Conservation (phyloP, 1,140 invertebrate genomes). For the Nilaparvata lugens region DNA sequence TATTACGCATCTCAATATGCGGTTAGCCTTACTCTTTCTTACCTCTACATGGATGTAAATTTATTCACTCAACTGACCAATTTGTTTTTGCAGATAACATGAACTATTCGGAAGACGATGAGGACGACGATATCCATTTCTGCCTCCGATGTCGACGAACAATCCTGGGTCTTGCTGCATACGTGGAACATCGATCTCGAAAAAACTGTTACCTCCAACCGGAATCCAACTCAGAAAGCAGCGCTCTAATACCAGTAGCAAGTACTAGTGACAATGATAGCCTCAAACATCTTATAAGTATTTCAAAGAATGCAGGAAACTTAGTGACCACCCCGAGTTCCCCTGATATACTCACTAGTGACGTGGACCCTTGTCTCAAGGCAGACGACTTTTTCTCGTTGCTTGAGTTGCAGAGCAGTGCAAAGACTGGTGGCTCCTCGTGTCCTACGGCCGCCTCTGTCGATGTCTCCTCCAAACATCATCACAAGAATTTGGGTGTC, state of each 20-base stretch:
- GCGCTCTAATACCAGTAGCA: not conserved
- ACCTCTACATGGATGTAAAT: too few relatives aligned
- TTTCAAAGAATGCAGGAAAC: not conserved
- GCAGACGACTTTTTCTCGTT: slow-evolving; percentile 79
- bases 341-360: not conserved
- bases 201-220: slow-evolving; percentile 35
- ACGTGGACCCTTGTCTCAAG: slow-evolving; percentile 44
- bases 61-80: too few relatives aligned
- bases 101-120: slow-evolving; percentile 39
- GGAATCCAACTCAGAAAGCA: not conserved
- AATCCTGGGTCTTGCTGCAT: slow-evolving; percentile 68
- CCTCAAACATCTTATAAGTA: not conserved
- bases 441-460: too few relatives aligned
- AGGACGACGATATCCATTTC: slow-evolving; percentile 69
- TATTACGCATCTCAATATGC: too few relatives aligned
- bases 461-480: too few relatives aligned
- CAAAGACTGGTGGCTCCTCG: slow-evolving; percentile 34
- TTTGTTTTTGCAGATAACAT: slow-evolving; percentile 10
- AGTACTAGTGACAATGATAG: not conserved
- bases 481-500: too few relatives aligned
- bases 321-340: not conserved
- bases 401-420: slow-evolving; percentile 68
- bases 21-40: too few relatives aligned
- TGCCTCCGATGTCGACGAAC: slow-evolving; percentile 78
- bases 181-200: slow-evolving; percentile 67